Evolutionary conservation across 1,140 invertebrate species (phyloP).

Genomic region (Heliconius eleuchia): DNA sequence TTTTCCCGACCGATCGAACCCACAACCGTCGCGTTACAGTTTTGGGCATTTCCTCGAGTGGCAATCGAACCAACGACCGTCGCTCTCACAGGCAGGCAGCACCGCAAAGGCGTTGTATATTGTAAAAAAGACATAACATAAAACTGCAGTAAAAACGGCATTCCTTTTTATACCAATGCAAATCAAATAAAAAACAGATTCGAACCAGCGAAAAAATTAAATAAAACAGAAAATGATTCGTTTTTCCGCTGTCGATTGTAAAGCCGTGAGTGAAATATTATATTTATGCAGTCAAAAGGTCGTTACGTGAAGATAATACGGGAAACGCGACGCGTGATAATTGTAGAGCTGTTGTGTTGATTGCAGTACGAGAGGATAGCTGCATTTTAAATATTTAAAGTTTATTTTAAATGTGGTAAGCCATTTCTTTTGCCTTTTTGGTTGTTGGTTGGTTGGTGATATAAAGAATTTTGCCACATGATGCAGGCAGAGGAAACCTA

Average conservation of each 20-base stretch:
- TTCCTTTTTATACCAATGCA: not conserved
- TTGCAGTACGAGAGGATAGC: not conserved
- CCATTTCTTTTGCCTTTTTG: no score
- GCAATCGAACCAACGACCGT: no score
- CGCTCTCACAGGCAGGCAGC: no score
- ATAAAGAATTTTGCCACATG: no score
- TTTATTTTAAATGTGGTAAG: not conserved
- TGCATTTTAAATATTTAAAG: not conserved
- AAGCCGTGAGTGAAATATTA: not conserved
- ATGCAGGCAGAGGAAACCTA: not conserved
- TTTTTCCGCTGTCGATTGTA: not conserved
- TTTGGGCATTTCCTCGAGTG: no score
- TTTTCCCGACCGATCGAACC: no score
- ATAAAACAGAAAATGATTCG: not conserved
- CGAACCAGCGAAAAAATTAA: not conserved
- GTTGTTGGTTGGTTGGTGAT: no score
- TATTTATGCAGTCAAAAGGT: not conserved
- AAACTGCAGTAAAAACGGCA: not conserved
- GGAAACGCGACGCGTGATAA: not conserved
- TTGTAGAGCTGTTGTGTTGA: constrained; percentile 3
- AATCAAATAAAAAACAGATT: not conserved
- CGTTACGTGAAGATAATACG: not conserved
- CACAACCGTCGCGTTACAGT: no score
- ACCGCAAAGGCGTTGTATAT: no score
- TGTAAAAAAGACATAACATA: no score